A percentile compares a stretch with the other conserved stretches of the same genome.
Evolutionary conservation across 2,113 vertebrate genomes (phyloP).

Genomic region (Austrofundulus limnaeus): DNA sequence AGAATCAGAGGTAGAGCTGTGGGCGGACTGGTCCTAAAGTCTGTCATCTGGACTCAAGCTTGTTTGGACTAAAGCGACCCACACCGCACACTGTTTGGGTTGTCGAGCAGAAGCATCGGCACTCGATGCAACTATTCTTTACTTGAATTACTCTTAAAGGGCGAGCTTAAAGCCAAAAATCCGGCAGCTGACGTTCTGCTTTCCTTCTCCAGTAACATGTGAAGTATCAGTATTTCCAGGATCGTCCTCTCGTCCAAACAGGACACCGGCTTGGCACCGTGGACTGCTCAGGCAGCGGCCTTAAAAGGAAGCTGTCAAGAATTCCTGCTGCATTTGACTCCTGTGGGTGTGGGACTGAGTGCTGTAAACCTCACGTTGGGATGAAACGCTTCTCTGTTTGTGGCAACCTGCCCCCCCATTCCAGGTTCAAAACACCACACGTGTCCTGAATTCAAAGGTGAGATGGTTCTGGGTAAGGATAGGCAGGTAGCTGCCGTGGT

Average conservation of each 20-base stretch:
- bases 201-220: slow-evolving; percentile 19
- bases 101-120: background rate
- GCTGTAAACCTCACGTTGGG: slow-evolving; percentile 1
- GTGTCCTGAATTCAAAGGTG: background rate
- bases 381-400: slow-evolving; percentile 17
- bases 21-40: slow-evolving; percentile 54
- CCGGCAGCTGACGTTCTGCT: background rate
- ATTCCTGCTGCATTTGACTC: slow-evolving; percentile 30
- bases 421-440: background rate
- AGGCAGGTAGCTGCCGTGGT: background rate
- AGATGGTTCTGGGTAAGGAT: background rate
- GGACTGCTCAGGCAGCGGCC: slow-evolving; percentile 36
- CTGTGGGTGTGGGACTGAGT: slow-evolving; percentile 1
- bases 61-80: slow-evolving; percentile 52
- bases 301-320: slow-evolving; percentile 49
- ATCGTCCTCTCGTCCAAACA: slow-evolving; percentile 29
- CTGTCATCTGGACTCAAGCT: slow-evolving; percentile 43
- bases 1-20: slow-evolving; percentile 49
- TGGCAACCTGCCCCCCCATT: background rate
- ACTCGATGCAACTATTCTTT: background rate
- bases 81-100: slow-evolving; percentile 25
- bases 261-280: slow-evolving; percentile 5
- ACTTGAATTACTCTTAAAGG: background rate
- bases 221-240: slow-evolving; percentile 19
- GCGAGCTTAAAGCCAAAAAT: background rate